These are phyloP conservation scores for Puntigrus tetrazona DNA, from an alignment of 2,113 vertebrate species.

Conservation along the genomic window DNA sequence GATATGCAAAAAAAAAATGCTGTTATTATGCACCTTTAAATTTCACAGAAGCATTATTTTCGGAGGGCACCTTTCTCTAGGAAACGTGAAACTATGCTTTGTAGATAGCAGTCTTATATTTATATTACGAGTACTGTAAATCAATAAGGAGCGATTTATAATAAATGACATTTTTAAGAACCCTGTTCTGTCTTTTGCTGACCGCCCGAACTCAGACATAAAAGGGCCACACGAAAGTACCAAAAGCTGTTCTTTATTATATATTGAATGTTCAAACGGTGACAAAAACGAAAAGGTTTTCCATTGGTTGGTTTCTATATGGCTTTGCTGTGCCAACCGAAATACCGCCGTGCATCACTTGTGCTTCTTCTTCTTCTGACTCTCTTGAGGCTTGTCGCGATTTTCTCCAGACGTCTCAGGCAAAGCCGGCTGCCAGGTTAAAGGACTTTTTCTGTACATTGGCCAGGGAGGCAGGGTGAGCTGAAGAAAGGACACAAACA, in stretches of 20 bases:
- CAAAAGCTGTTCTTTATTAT: conserved; percentile 46
- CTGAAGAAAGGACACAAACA: conserved; percentile 65
- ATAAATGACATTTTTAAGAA: conserved; percentile 18
- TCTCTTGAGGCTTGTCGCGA: conserved; percentile 84
- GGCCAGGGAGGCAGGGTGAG: conserved; percentile 96
- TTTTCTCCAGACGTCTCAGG: conserved; percentile 77
- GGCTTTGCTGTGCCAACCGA: neutral
- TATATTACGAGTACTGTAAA: conserved; percentile 17
- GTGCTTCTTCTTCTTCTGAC: conserved; percentile 90
- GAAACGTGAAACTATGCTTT: conserved; percentile 15
- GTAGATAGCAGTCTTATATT: conserved; percentile 24
- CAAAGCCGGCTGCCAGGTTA: conserved; percentile 88
- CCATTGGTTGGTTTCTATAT: too few species aligned
- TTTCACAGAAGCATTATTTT: neutral
- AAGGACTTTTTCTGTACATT: conserved; percentile 88
- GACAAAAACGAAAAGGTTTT: neutral
- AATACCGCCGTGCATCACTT: conserved; percentile 73
- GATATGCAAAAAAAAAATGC: conserved; percentile 15
- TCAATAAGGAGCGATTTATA: conserved; percentile 15
- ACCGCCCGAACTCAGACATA: neutral
- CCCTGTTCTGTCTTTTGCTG: neutral
- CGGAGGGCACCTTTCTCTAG: neutral
- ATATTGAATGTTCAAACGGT: neutral
- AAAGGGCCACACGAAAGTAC: neutral
- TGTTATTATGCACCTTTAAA: conserved; percentile 13